Conservation (phyloP, 2,113 vertebrate genomes). For the Calyptomena viridis region DNA sequence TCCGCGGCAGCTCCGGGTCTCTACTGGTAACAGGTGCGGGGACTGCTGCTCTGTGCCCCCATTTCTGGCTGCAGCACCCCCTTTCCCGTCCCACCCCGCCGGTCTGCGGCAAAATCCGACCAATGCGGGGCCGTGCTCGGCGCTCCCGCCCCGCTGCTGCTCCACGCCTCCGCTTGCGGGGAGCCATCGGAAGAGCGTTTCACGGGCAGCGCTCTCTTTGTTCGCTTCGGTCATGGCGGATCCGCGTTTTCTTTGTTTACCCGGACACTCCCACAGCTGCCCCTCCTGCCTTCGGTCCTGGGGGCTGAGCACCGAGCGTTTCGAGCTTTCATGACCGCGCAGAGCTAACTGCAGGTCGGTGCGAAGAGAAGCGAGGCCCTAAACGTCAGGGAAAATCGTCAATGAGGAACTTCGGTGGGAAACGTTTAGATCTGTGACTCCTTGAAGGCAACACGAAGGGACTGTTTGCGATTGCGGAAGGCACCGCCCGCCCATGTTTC, state of each 20-base stretch:
- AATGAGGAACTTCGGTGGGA: fast-evolving
- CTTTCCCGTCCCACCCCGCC: neutral
- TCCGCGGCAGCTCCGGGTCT: neutral
- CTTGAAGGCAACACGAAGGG: fast-evolving
- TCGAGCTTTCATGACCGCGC: fast-evolving
- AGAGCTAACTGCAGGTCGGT: neutral
- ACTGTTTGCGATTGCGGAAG: fast-evolving
- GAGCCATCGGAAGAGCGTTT: fast-evolving
- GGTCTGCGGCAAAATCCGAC: conserved; percentile 44
- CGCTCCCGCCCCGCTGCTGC: neutral
- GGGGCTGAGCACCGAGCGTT: fast-evolving
- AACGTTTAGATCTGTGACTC: fast-evolving
- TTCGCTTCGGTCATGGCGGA: fast-evolving
- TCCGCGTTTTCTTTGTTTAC: fast-evolving
- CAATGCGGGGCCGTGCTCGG: neutral
- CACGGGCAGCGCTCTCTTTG: neutral
- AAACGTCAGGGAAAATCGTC: fast-evolving
- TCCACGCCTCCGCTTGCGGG: neutral
- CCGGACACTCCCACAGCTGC: fast-evolving
- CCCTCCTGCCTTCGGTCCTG: fast-evolving
- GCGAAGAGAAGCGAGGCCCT: neutral
- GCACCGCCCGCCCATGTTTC: fast-evolving
- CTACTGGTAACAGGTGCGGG: no score
- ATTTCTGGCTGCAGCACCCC: neutral
- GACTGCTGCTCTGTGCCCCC: no score